Percentiles rank a stretch among this genome's conserved stretches.
phyloP scores from a whole-genome alignment of 1,140 invertebrate species.

The Rhyacophila brunnea region DNA sequence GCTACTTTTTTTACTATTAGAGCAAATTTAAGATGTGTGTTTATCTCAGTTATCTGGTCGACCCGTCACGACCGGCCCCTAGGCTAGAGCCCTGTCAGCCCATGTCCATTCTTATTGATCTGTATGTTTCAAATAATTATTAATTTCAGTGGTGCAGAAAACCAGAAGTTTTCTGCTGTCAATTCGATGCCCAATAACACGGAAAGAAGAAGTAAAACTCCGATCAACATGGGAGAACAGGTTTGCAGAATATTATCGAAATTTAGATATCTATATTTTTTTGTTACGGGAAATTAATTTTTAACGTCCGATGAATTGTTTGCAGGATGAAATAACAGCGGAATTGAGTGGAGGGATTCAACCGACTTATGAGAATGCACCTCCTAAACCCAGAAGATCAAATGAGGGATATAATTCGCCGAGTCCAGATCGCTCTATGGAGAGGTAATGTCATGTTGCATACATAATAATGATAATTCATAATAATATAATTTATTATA shows the following conservation, averaged over 20 bases:
- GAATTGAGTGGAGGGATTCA: constrained; percentile 53
- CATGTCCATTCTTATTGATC: no score
- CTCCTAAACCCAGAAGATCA: constrained; percentile 78
- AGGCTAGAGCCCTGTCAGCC: no score
- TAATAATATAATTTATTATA: no score
- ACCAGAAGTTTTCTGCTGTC: neutral
- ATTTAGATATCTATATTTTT: neutral
- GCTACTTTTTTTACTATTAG: no score
- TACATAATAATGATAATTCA: no score
- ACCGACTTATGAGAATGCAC: constrained; percentile 85
- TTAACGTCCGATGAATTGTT: neutral
- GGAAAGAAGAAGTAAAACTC: constrained; percentile 19
- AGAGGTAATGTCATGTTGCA: constrained; percentile 41
- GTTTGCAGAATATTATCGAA: constrained; percentile 9
- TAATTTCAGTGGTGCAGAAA: constrained; percentile 17
- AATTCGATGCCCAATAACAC: neutral
- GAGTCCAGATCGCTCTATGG: constrained; percentile 59
- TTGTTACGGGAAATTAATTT: neutral
- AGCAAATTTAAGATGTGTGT: no score
- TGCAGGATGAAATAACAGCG: constrained; percentile 39
- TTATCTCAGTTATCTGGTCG: no score
- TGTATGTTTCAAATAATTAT: no score
- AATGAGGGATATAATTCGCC: constrained; percentile 72
- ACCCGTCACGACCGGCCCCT: no score
- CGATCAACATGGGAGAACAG: constrained; percentile 14